Evolutionary conservation across 2,888 invertebrate genomes (phyloP), one percentile per base, ranked within the genome.

Genomic region (Apotomis betuletana): DNA sequence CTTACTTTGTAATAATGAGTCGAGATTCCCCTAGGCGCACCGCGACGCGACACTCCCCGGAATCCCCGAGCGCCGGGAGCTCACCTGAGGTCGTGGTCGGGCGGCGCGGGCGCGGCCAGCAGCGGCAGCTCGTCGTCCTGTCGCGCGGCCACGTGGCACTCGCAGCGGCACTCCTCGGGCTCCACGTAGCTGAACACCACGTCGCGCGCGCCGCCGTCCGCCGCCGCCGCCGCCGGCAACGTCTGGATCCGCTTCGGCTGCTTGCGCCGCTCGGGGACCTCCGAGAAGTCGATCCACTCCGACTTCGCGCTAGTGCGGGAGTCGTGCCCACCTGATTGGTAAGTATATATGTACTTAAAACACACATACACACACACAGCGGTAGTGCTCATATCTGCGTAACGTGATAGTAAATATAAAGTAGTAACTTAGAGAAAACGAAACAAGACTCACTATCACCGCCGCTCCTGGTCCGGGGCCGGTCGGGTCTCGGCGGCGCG

Each of bases 281-380:
- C 97, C 84, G 97, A 96, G 84, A 97, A 97, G 87, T 97, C 97
- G 74, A 97, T 96, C 97, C 97, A 97, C 78, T 96, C 96, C 10
- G 85, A 69, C 77, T 89, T 90, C 52, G 81, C 75, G 15, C 86
- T 90, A 52, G 82, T 75, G 15, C 86, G 85, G 12, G 79, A 74
- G 74, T 88, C 90, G 52, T 15, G 12, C 0, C 8, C 27, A 51
- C 61, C 61, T 62, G n/a, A 36, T 41, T 41, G 9, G 15, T 1
- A 61, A 5, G 12, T 10, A 27, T 27, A 27, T 27, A 27, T 27
- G 27, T 27, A 27, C 27, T 27, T 27, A 27, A 27, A 27, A 27
- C 27, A 27, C 27, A 27, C 27, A 27, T 27, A 27, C 27, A 27
- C 27, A 27, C 27, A 27, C 27, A 27, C 27, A 15, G 15, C 15